Evolutionary conservation across 2,797 vertebrate genomes (phyloP).

Genomic region (Sebastes cheni): DNA sequence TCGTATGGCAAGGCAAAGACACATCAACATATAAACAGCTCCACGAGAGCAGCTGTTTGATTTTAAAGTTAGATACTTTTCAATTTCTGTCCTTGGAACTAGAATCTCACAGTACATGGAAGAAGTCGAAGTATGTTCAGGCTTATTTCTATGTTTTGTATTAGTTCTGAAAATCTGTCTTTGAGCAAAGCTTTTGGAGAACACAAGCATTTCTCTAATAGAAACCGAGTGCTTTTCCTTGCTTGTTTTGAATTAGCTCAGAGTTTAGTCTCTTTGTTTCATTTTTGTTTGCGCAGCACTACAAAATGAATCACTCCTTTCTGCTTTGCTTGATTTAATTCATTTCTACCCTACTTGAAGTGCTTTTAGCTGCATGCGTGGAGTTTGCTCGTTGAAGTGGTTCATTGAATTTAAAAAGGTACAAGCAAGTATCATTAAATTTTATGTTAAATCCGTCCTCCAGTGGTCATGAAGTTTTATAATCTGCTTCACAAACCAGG

Average conservation of each 20-base stretch:
- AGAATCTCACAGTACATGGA: background rate
- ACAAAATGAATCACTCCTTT: background rate
- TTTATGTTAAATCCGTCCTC: background rate
- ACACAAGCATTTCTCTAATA: background rate
- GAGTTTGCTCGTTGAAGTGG: background rate
- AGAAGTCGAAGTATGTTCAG: background rate
- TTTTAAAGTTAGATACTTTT: background rate
- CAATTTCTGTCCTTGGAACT: background rate
- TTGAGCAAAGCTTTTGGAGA: background rate
- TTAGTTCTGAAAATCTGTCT: background rate
- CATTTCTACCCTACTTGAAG: background rate
- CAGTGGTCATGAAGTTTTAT: background rate
- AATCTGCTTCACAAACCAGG: background rate
- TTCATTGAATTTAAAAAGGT: constrained; percentile 7
- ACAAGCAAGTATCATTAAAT: background rate
- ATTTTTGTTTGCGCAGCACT: background rate
- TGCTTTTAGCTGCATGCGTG: background rate
- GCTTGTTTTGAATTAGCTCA: constrained; percentile 1
- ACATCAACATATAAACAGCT: constrained; percentile 27
- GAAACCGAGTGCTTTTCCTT: background rate
- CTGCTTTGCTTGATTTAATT: background rate
- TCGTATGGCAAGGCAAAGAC: constrained; percentile 14
- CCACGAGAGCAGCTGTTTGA: background rate
- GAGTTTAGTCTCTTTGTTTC: constrained; percentile 2
- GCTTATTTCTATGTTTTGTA: background rate